Evolutionary conservation across 2,113 vertebrate species (phyloP).

Genomic region (Lasiurus borealis): DNA sequence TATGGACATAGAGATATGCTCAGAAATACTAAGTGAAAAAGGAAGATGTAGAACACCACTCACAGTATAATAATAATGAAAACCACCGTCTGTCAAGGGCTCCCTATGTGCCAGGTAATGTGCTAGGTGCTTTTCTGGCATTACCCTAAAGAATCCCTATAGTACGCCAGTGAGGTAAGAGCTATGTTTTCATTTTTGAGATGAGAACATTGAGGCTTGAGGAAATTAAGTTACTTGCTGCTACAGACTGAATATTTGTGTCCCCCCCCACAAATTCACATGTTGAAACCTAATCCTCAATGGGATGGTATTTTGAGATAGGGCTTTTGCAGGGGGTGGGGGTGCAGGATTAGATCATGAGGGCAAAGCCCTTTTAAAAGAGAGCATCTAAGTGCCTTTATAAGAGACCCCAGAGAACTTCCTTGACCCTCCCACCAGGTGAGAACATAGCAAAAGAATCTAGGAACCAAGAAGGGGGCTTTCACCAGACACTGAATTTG

Average conservation of each 20-base stretch:
- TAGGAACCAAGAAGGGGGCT: background rate
- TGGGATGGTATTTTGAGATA: background rate
- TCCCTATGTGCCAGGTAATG: background rate
- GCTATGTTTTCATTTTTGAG: background rate
- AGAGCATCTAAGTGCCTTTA: background rate
- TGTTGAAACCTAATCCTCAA: background rate
- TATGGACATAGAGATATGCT: background rate
- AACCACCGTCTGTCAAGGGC: no score
- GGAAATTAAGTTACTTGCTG: background rate
- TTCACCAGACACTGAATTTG: background rate
- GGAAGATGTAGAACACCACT: background rate
- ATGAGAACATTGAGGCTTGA: background rate
- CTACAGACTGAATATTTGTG: background rate
- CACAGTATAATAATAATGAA: background rate
- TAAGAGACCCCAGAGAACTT: background rate
- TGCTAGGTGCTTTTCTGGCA: background rate
- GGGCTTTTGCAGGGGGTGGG: background rate
- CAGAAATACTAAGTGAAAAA: constrained; percentile 6
- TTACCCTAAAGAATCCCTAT: background rate
- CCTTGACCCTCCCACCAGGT: background rate
- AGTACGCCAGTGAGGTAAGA: background rate
- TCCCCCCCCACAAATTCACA: background rate
- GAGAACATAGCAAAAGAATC: background rate
- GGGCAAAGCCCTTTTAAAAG: background rate
- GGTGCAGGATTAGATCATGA: background rate